Conservation (phyloP, 2,113 vertebrate species). For the Cyanoderma ruficeps region DNA sequence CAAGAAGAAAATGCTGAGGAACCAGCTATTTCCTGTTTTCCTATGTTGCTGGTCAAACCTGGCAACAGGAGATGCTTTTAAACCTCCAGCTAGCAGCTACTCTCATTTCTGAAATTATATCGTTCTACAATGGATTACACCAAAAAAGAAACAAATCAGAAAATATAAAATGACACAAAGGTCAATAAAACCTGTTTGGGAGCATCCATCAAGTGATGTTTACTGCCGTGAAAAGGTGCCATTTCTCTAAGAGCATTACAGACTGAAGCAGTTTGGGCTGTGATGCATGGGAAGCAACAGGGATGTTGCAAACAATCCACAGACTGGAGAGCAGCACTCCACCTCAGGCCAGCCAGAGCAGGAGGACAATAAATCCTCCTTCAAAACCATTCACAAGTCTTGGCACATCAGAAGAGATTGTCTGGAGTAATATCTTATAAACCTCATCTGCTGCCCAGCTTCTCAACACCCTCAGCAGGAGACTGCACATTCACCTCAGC, state of each 20-base stretch:
- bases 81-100: background rate
- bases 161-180: background rate
- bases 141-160: background rate
- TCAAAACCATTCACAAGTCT: background rate
- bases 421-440: background rate
- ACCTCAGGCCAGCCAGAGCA: background rate
- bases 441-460: background rate
- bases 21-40: background rate
- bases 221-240: slow-evolving; percentile 15
- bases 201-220: slow-evolving; percentile 21
- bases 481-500: background rate
- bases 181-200: background rate
- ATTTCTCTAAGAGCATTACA: background rate
- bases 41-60: background rate
- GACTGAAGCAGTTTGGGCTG: background rate
- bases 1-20: background rate
- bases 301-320: background rate
- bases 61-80: background rate
- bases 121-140: background rate
- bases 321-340: background rate
- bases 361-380: slow-evolving; percentile 1
- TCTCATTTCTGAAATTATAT: background rate
- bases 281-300: background rate
- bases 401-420: background rate
- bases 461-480: slow-evolving; percentile 12